A percentile compares a stretch with the other conserved stretches of the same genome.
Conservation (phyloP, 2,797 vertebrate species). For the Sebastes wilsoni region DNA sequence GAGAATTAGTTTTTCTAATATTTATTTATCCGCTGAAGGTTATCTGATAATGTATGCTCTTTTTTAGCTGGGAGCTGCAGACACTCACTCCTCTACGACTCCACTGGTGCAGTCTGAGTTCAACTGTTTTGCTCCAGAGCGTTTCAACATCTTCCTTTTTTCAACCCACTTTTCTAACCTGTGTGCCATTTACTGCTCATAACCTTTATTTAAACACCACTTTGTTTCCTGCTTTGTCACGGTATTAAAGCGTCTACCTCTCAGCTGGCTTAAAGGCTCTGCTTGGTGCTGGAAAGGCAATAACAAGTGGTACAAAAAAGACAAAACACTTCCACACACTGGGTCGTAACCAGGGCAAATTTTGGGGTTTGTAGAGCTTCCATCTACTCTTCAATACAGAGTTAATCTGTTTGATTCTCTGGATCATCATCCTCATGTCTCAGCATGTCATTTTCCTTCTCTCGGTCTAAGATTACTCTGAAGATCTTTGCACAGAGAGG, state of each 20-base stretch:
- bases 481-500: not conserved
- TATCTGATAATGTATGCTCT: slow-evolving; percentile 23
- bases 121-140: not conserved
- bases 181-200: not conserved
- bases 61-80: slow-evolving; percentile 6
- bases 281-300: not conserved
- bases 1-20: slow-evolving; percentile 14
- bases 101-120: not conserved
- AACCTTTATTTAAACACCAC: not conserved
- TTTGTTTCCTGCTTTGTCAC: not conserved
- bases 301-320: not conserved
- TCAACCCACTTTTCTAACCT: not conserved
- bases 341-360: not conserved
- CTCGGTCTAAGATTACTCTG: not conserved
- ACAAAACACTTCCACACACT: not conserved
- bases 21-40: slow-evolving; percentile 40
- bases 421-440: not conserved
- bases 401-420: not conserved
- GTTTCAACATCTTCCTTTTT: not conserved
- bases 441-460: not conserved
- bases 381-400: not conserved
- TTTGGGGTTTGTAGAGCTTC: not conserved
- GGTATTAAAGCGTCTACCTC: not conserved
- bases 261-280: not conserved
- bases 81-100: not conserved